These are phyloP conservation scores for Lordiphosa collinella DNA, from an alignment of 1,140 invertebrate genomes.

Conservation along the genomic window DNA sequence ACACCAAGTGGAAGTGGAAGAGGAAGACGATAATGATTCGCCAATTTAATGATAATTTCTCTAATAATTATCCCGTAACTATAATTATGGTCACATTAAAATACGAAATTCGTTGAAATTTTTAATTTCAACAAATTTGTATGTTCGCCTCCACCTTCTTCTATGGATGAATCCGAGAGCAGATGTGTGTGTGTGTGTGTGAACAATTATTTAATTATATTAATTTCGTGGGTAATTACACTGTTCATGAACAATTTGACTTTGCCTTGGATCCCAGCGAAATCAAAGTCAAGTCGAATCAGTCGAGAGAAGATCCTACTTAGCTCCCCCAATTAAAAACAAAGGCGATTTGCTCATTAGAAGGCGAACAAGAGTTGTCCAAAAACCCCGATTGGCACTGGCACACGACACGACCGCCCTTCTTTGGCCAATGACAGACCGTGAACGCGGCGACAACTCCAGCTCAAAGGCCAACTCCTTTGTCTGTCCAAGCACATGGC, in stretches of 20 bases:
- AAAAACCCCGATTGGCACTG: not conserved
- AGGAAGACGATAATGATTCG: constrained; percentile 55
- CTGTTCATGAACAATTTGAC: constrained; percentile 8
- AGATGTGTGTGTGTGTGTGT: not conserved
- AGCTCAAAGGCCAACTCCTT: not conserved
- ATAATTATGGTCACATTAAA: constrained; percentile 45
- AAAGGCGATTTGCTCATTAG: constrained; percentile 1
- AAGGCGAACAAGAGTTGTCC: not conserved
- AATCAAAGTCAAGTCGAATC: not conserved
- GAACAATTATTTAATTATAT: constrained; percentile 19
- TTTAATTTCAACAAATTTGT: constrained; percentile 48
- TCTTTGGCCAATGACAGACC: constrained; percentile 5
- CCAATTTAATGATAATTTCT: constrained; percentile 60
- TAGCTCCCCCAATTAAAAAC: not conserved
- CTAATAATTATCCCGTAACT: constrained; percentile 54
- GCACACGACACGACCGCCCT: not conserved
- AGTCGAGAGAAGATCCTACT: no score
- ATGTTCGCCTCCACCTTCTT: constrained; percentile 8
- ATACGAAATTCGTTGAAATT: constrained; percentile 47
- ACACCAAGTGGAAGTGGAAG: constrained; percentile 16
- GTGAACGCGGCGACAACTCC: constrained; percentile 17
- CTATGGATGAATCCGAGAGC: not conserved
- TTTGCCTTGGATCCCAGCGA: not conserved
- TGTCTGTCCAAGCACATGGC: not conserved
- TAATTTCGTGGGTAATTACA: constrained; percentile 15